Percentiles rank a stretch among this genome's conserved stretches.
These are phyloP conservation scores for Macquaria ambigua DNA, from an alignment of 2,113 vertebrate genomes.

Conservation along the genomic window DNA sequence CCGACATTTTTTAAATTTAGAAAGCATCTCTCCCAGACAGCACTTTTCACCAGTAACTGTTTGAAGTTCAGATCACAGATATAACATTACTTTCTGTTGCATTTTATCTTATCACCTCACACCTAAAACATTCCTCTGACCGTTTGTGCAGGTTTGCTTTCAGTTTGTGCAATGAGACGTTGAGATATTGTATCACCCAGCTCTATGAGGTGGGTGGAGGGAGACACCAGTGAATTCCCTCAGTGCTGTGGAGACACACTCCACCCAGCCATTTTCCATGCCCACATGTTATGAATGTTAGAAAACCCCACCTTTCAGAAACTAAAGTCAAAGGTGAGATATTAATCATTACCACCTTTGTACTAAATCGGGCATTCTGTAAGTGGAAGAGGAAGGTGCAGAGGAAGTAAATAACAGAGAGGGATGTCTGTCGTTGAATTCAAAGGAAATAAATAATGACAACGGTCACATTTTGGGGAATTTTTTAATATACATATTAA, in stretches of 20 bases:
- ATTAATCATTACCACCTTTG: conserved; percentile 28
- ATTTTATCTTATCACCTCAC: not conserved
- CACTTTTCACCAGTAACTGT: too few relatives aligned
- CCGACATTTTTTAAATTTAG: not conserved
- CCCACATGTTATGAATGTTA: conserved; percentile 17
- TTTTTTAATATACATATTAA: conserved; percentile 25
- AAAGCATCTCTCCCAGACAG: not conserved
- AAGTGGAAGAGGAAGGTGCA: not conserved
- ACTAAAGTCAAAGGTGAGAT: conserved; percentile 19
- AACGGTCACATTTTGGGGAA: not conserved
- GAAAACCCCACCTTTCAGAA: conserved; percentile 1
- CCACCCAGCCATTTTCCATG: conserved; percentile 54
- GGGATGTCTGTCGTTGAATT: conserved; percentile 1
- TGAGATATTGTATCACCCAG: not conserved
- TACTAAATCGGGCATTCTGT: not conserved
- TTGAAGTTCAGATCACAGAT: not conserved
- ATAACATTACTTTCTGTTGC: too few relatives aligned
- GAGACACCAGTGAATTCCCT: conserved; percentile 61
- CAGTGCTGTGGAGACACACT: not conserved
- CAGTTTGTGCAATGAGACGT: not conserved
- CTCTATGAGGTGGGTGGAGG: conserved; percentile 39
- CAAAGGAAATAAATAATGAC: not conserved
- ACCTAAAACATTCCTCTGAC: not conserved
- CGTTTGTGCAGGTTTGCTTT: not conserved
- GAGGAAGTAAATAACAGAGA: not conserved